Evolutionary conservation across 2,797 vertebrate genomes (phyloP).

Genomic region (Poecile montanus): DNA sequence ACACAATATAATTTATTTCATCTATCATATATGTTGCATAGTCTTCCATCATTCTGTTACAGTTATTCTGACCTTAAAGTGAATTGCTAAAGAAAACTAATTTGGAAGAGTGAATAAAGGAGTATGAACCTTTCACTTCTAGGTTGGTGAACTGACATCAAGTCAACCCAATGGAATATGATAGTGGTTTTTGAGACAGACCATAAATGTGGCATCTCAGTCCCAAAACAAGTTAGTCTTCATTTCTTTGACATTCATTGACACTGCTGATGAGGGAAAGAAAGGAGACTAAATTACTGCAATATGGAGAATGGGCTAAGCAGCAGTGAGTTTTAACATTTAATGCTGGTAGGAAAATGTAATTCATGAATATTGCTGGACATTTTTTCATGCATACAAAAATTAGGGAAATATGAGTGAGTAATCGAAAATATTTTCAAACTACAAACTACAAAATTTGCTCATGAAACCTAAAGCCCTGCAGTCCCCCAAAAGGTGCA

Average conservation of each 20-base stretch:
- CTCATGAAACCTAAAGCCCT: neutral
- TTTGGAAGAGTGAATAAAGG: neutral
- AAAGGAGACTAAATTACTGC: neutral
- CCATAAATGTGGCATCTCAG: neutral
- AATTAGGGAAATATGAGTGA: neutral
- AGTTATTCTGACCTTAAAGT: neutral
- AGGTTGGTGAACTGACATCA: neutral
- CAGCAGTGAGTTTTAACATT: neutral
- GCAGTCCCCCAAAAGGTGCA: neutral
- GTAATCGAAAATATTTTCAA: neutral
- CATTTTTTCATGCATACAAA: neutral
- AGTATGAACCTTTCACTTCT: neutral
- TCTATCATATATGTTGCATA: neutral
- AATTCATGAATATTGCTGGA: neutral
- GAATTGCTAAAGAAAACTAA: neutral
- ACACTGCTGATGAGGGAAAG: neutral
- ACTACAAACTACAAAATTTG: neutral
- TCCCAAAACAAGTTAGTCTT: neutral
- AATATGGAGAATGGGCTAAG: neutral
- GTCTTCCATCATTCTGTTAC: neutral
- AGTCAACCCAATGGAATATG: neutral
- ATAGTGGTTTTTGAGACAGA: neutral
- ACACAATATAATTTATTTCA: neutral
- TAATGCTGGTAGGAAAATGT: neutral
- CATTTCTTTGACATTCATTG: neutral